A percentile compares a stretch with the other conserved stretches of the same genome.
Conservation (phyloP, 1,140 invertebrate species). For the Copidosoma floridanum region DNA sequence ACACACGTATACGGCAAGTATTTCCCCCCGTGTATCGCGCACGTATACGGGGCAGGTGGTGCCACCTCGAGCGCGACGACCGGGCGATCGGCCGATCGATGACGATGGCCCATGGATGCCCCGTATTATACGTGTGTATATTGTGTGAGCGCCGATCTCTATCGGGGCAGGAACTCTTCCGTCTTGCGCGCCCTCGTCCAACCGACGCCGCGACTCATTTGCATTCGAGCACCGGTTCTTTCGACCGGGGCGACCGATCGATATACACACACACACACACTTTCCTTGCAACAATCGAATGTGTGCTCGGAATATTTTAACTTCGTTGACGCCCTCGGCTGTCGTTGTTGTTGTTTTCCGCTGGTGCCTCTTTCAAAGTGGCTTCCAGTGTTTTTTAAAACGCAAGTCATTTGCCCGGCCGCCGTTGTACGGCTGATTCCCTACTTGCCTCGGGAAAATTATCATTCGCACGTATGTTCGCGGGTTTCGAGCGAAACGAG, state of each 20-base stretch:
- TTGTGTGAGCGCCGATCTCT: conserved; percentile 12
- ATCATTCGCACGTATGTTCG: no score
- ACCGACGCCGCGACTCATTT: conserved; percentile 9
- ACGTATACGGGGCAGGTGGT: conserved; percentile 46
- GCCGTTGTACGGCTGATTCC: no score
- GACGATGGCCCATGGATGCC: conserved; percentile 34
- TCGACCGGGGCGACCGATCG: conserved; percentile 12
- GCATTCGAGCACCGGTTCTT: no score
- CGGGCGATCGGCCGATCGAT: conserved; percentile 48
- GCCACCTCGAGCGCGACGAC: conserved; percentile 38
- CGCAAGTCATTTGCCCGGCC: no score
- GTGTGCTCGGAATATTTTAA: neutral
- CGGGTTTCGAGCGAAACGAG: no score
- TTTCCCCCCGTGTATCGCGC: conserved; percentile 1
- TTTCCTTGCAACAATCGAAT: conserved; percentile 15
- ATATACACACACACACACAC: neutral
- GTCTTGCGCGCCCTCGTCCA: conserved; percentile 23
- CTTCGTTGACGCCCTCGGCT: no score
- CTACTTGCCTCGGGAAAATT: no score
- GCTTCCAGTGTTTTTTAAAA: no score
- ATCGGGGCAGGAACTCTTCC: conserved; percentile 22
- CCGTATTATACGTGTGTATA: neutral
- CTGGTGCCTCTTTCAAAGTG: no score
- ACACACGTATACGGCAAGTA: conserved; percentile 3
- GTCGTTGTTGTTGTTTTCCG: no score